phyloP scores from a whole-genome alignment of 2,113 vertebrate species.

The Orycteropus afer region DNA sequence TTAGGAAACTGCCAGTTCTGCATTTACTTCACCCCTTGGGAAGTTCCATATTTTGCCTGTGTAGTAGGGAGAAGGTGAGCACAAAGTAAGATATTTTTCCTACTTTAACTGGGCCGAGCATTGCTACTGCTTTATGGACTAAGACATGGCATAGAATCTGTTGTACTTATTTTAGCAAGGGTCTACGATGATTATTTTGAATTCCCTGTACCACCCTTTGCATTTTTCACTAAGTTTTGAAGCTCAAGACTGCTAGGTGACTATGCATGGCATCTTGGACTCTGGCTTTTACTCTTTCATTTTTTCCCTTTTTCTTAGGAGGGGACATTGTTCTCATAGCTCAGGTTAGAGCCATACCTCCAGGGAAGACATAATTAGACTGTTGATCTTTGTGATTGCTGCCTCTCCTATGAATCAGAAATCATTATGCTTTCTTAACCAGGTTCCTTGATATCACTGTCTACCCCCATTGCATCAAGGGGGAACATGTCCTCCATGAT shows the following conservation, averaged over 20 bases:
- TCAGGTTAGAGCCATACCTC: not conserved
- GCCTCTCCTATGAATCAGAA: not conserved
- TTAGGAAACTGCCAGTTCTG: not conserved
- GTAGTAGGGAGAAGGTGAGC: not conserved
- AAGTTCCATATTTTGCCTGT: not conserved
- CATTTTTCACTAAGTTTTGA: not conserved
- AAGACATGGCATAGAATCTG: not conserved
- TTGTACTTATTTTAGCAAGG: not conserved
- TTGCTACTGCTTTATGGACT: not conserved
- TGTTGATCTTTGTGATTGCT: not conserved
- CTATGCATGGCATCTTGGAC: not conserved
- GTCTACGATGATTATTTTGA: not conserved
- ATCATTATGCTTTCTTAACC: not conserved
- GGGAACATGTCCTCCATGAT: not conserved
- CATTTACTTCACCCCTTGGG: not conserved
- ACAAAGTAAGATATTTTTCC: not conserved
- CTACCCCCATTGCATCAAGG: not conserved
- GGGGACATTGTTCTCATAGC: too few relatives aligned
- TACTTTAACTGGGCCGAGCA: not conserved
- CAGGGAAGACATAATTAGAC: not conserved
- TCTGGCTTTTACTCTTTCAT: not conserved
- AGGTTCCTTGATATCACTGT: not conserved
- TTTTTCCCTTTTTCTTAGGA: not conserved
- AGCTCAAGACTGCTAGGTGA: not conserved
- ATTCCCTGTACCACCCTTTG: not conserved